phyloP scores from a whole-genome alignment of 2,797 vertebrate species.

The Pangasius sanitwongsei region DNA sequence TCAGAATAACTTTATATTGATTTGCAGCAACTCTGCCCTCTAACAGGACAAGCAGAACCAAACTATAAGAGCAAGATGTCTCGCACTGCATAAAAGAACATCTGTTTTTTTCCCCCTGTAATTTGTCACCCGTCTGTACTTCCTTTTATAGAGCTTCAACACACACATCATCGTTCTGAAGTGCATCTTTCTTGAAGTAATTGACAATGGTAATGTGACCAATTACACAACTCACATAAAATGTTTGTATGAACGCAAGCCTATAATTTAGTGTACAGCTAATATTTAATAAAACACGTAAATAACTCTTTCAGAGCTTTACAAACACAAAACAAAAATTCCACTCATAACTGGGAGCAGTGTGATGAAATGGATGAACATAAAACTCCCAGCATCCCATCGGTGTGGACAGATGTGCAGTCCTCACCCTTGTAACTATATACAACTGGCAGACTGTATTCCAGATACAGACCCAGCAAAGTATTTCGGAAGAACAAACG shows the following conservation, averaged over 20 bases:
- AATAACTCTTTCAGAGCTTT: not conserved
- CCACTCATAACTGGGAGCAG: not conserved
- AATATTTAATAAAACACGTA: not conserved
- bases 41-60: not conserved
- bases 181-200: not conserved
- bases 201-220: not conserved
- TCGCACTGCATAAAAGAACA: not conserved
- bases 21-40: not conserved
- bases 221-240: not conserved
- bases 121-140: not conserved
- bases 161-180: not conserved
- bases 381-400: not conserved
- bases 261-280: constrained; percentile 1
- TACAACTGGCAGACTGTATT: not conserved
- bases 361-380: not conserved
- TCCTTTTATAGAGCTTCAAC: not conserved
- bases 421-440: not conserved
- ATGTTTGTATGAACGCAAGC: not conserved
- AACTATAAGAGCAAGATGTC: not conserved
- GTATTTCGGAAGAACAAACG: not conserved
- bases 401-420: not conserved
- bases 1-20: not conserved
- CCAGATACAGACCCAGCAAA: not conserved
- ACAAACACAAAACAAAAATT: not conserved
- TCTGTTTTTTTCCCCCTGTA: not conserved